Evolutionary conservation across 2,113 vertebrate genomes (phyloP).

Genomic region (Burhinus oedicnemus): DNA sequence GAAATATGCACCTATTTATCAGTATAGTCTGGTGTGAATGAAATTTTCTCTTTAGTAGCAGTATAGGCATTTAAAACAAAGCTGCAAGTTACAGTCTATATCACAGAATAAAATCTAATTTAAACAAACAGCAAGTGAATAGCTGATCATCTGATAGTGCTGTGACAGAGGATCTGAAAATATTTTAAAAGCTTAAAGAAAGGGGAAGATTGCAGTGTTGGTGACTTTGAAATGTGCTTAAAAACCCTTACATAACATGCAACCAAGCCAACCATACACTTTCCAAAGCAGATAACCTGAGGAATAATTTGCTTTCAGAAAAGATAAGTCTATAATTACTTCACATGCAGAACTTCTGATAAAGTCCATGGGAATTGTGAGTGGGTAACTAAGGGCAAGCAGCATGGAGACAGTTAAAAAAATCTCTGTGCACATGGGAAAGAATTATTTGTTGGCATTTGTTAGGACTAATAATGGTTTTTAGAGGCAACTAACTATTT

Average conservation of each 20-base stretch:
- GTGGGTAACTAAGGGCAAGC: slow-evolving; percentile 10
- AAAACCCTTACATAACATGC: slow-evolving; percentile 12
- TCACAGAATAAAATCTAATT: not conserved
- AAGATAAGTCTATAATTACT: not conserved
- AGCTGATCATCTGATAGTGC: not conserved
- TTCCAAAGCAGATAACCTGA: slow-evolving; percentile 37
- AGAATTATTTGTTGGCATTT: not conserved
- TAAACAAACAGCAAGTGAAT: not conserved
- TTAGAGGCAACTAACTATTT: not conserved
- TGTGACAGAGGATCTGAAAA: not conserved
- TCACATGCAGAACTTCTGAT: slow-evolving; percentile 15
- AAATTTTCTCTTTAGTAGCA: slow-evolving; percentile 14
- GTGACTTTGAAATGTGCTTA: slow-evolving; percentile 33
- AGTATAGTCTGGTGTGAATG: slow-evolving; percentile 1
- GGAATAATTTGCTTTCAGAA: slow-evolving; percentile 31
- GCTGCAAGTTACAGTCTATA: not conserved
- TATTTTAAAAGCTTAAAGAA: not conserved
- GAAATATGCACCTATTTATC: slow-evolving; percentile 38
- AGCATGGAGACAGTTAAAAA: not conserved
- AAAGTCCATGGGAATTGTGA: not conserved
- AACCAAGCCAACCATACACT: not conserved
- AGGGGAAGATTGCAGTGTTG: not conserved
- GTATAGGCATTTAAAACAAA: slow-evolving; percentile 13
- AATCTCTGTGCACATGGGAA: not conserved
- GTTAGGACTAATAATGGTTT: not conserved